Evolutionary conservation across 2,797 vertebrate genomes (phyloP).

Genomic region (Galaxias olidus): DNA sequence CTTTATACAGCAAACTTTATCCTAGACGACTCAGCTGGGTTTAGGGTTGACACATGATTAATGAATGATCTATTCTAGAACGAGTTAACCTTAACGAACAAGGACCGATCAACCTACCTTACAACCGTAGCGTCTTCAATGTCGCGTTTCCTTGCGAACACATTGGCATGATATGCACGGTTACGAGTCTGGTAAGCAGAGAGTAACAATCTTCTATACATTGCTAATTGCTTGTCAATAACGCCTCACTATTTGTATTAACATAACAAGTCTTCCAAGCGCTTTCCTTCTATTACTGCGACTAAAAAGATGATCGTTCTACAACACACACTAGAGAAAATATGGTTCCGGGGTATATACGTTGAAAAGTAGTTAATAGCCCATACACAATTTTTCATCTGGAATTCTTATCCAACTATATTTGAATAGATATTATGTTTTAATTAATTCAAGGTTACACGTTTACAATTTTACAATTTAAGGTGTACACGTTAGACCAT

Average conservation of each 20-base stretch:
- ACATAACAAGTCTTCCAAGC: slow-evolving; percentile 56
- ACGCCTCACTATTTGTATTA: neutral
- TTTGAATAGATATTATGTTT: too few relatives aligned
- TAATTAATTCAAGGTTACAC: too few relatives aligned
- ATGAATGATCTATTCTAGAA: neutral
- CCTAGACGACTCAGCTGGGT: too few relatives aligned
- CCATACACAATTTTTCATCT: too few relatives aligned
- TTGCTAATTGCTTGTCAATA: slow-evolving; percentile 37
- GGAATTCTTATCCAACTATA: too few relatives aligned
- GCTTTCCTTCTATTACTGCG: slow-evolving; percentile 31
- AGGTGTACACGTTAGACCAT: too few relatives aligned
- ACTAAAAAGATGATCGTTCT: neutral
- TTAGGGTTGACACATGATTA: slow-evolving; percentile 14
- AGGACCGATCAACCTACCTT: slow-evolving; percentile 50
- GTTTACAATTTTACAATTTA: too few relatives aligned
- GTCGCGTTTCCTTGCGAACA: slow-evolving; percentile 37
- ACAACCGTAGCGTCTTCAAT: slow-evolving; percentile 16
- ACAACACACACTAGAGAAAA: neutral
- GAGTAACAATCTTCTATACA: slow-evolving; percentile 59
- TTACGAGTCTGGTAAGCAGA: slow-evolving; percentile 30
- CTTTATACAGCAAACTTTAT: too few relatives aligned
- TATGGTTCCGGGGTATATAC: slow-evolving; percentile 1
- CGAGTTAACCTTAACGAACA: neutral
- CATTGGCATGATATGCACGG: slow-evolving; percentile 16
- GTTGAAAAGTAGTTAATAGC: neutral